These are phyloP conservation scores for Melanophora roralis DNA, from an alignment of 2,888 invertebrate genomes.

Conservation along the genomic window DNA sequence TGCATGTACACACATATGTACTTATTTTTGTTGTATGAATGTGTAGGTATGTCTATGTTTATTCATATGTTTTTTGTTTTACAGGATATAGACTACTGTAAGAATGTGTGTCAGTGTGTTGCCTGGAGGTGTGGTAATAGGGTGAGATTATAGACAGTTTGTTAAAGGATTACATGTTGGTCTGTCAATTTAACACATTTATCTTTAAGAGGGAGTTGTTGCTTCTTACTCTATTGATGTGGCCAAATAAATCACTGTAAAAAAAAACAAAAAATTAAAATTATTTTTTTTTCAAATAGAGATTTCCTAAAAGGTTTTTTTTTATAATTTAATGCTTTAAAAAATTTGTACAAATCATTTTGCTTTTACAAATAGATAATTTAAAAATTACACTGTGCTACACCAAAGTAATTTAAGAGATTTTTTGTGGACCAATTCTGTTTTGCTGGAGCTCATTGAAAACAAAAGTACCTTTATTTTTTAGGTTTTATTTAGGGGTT, in stretches of 20 bases:
- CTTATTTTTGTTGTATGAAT: too few species aligned
- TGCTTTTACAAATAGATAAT: too few species aligned
- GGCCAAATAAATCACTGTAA: constrained; percentile 19
- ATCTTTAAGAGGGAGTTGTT: not conserved
- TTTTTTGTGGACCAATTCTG: too few species aligned
- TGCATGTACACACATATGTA: not conserved
- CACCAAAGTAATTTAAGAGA: too few species aligned
- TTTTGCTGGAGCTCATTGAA: too few species aligned
- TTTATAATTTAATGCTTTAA: too few species aligned
- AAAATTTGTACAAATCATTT: too few species aligned
- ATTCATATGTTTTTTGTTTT: not conserved
- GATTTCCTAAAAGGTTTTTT: not conserved
- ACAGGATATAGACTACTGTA: constrained; percentile 10
- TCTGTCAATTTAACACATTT: constrained; percentile 39
- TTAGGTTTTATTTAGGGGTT: too few species aligned
- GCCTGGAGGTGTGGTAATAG: constrained; percentile 33
- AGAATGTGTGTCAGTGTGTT: constrained; percentile 24
- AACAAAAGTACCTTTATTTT: too few species aligned
- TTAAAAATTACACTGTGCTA: too few species aligned
- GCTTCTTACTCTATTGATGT: constrained; percentile 9
- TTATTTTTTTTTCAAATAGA: not conserved
- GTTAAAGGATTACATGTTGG: constrained; percentile 46
- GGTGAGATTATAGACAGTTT: constrained; percentile 43
- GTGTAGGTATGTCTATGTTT: not conserved
- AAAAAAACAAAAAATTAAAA: too few species aligned